phyloP scores from a whole-genome alignment of 2,888 invertebrate species.

The Capitulum mitella region DNA sequence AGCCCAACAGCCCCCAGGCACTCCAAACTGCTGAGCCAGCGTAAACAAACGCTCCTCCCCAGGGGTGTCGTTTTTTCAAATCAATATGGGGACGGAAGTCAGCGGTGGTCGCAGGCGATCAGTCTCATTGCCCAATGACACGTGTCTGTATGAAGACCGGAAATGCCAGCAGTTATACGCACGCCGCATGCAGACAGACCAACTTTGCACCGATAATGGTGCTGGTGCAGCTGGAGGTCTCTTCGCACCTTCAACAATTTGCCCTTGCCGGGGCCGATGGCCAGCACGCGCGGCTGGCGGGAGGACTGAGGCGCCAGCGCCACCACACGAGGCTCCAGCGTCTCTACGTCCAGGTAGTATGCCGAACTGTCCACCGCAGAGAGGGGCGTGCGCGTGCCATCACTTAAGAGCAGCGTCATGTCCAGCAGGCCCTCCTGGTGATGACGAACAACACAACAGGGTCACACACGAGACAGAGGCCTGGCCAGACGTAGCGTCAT shows the following conservation, averaged over 20 bases:
- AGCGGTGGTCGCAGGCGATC: too few relatives aligned
- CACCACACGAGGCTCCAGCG: constrained; percentile 81
- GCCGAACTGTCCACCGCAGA: constrained; percentile 77
- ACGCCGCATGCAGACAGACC: too few relatives aligned
- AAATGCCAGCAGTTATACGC: too few relatives aligned
- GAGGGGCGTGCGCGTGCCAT: constrained; percentile 74
- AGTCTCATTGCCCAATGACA: too few relatives aligned
- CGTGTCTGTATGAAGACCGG: too few relatives aligned
- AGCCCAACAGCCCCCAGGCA: too few relatives aligned
- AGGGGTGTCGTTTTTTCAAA: too few relatives aligned
- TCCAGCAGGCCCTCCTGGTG: constrained; percentile 82
- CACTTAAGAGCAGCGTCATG: constrained; percentile 85
- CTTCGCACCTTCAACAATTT: constrained; percentile 61
- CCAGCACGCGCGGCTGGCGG: constrained; percentile 61
- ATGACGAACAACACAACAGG: not conserved
- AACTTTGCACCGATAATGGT: too few relatives aligned
- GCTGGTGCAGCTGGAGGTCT: too few relatives aligned
- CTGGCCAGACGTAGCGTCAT: constrained; percentile 59
- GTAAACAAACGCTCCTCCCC: too few relatives aligned
- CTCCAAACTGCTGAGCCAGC: too few relatives aligned
- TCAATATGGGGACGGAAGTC: too few relatives aligned
- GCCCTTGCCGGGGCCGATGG: constrained; percentile 85
- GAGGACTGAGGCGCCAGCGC: constrained; percentile 76
- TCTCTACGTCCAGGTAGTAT: constrained; percentile 79
- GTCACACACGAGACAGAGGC: not conserved